Percentiles rank a stretch among this genome's conserved stretches.
These are phyloP conservation scores for Oryzias woworae DNA, from an alignment of 2,113 vertebrate species.

Conservation along the genomic window DNA sequence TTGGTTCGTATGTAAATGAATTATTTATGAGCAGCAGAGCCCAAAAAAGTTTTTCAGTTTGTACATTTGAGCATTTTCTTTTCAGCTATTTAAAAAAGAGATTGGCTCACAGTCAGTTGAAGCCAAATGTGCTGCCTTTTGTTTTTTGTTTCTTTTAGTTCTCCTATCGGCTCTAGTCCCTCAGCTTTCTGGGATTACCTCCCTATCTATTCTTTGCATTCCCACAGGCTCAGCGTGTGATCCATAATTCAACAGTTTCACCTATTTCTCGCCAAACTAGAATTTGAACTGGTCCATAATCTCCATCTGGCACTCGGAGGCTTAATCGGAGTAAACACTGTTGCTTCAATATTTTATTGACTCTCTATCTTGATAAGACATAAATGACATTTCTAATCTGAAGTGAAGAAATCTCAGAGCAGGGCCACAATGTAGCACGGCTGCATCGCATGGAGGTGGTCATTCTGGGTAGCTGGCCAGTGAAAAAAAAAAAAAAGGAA, in stretches of 20 bases:
- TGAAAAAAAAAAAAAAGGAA: neutral
- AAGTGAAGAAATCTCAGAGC: constrained; percentile 48
- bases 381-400: constrained; percentile 73
- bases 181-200: constrained; percentile 72
- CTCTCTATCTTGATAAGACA: constrained; percentile 68
- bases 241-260: constrained; percentile 72
- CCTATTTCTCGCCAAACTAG: constrained; percentile 64
- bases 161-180: constrained; percentile 52
- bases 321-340: constrained; percentile 73
- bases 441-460: constrained; percentile 38
- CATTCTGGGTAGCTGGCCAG: constrained; percentile 14
- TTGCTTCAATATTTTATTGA: constrained; percentile 76
- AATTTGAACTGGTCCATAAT: constrained; percentile 72
- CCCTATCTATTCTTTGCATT: constrained; percentile 68
- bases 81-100: constrained; percentile 7
- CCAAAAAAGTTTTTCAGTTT: constrained; percentile 7
- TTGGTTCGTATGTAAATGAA: constrained; percentile 10
- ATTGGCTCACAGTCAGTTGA: constrained; percentile 26
- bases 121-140: constrained; percentile 51
- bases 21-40: neutral
- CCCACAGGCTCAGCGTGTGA: constrained; percentile 60
- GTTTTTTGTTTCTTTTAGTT: constrained; percentile 45
- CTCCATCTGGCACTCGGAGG: constrained; percentile 68
- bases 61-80: constrained; percentile 9
- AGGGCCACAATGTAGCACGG: constrained; percentile 26